Conservation (phyloP, 2,113 vertebrate genomes). For the Gymnobelideus leadbeateri region DNA sequence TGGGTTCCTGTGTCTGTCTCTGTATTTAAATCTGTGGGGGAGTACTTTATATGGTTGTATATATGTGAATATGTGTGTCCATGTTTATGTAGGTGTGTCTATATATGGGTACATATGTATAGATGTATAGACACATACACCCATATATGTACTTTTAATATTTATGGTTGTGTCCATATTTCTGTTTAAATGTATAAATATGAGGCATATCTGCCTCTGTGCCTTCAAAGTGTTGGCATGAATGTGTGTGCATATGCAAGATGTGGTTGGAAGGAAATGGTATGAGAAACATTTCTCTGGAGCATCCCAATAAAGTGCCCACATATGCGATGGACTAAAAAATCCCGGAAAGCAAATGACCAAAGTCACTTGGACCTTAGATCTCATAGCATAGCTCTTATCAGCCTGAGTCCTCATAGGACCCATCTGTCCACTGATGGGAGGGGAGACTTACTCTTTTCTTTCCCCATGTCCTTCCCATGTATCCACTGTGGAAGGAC, state of each 20-base stretch:
- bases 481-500: background rate
- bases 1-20: background rate
- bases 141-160: background rate
- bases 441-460: background rate
- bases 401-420: background rate
- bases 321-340: background rate
- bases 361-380: constrained; percentile 26
- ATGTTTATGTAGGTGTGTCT: background rate
- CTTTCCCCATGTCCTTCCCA: background rate
- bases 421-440: background rate
- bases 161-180: background rate
- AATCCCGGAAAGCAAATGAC: background rate
- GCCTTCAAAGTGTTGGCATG: background rate
- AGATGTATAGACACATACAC: background rate
- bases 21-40: background rate
- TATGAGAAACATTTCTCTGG: background rate
- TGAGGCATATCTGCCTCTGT: background rate
- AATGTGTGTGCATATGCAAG: background rate
- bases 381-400: background rate
- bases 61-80: background rate
- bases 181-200: background rate
- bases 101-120: background rate
- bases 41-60: background rate
- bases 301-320: background rate
- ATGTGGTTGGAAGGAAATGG: background rate